Conservation (phyloP, 2,888 invertebrate species). For the Microctonus aethiopoides region DNA sequence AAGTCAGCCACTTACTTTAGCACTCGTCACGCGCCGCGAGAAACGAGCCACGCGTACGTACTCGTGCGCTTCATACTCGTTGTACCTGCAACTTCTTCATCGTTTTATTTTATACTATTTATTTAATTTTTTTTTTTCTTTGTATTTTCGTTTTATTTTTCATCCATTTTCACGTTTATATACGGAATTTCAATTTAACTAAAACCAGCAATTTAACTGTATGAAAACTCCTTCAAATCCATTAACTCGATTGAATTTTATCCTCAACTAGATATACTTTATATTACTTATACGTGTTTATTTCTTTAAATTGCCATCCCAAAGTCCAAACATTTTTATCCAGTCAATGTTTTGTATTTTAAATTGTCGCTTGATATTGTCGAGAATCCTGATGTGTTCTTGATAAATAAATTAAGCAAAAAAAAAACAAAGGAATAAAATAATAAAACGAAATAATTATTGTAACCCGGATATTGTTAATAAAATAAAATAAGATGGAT, state of each 20-base stretch:
- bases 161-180: background rate
- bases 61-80: slow-evolving; percentile 31
- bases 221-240: slow-evolving; percentile 18
- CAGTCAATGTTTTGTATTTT: background rate
- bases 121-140: slow-evolving; percentile 20
- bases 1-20: slow-evolving; percentile 60
- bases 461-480: too few relatives aligned
- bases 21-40: slow-evolving; percentile 59
- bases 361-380: too few relatives aligned
- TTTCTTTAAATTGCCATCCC: slow-evolving; percentile 6
- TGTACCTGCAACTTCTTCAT: background rate
- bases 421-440: background rate
- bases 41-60: slow-evolving; percentile 49
- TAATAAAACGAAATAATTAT: background rate
- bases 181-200: slow-evolving; percentile 22
- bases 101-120: too few relatives aligned
- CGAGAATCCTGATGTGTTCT: background rate
- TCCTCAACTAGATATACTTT: too few relatives aligned
- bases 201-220: slow-evolving; percentile 22
- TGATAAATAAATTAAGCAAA: background rate
- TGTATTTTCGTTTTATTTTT: background rate
- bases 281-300: too few relatives aligned
- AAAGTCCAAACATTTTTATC: background rate
- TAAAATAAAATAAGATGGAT: background rate
- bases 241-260: slow-evolving; percentile 24